A percentile compares a stretch with the other conserved stretches of the same genome.
Conservation (phyloP, 2,888 invertebrate species). For the Flexamia atlantica region DNA sequence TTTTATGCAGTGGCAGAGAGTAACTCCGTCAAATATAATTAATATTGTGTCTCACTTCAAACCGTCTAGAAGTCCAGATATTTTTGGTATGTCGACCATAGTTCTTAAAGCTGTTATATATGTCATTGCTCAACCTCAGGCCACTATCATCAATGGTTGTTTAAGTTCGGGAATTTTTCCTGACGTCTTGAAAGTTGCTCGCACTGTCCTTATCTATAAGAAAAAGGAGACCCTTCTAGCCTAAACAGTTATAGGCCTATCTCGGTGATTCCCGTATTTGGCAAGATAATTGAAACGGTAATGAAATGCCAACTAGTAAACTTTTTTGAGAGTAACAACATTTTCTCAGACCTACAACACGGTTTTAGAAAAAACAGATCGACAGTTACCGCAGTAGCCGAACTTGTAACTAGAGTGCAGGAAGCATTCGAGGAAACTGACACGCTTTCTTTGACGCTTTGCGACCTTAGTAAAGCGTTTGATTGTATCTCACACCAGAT, state of each 20-base stretch:
- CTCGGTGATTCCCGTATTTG: conserved; percentile 46
- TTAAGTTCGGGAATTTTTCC: conserved; percentile 25
- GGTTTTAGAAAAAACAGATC: conserved; percentile 44
- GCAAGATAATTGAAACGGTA: conserved; percentile 24
- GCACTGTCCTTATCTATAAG: conserved; percentile 42
- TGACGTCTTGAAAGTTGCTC: neutral
- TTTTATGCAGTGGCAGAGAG: neutral
- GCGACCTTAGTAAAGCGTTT: conserved; percentile 13
- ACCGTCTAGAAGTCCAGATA: conserved; percentile 7
- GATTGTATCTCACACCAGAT: conserved; percentile 10
- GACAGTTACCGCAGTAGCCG: neutral
- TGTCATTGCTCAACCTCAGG: conserved; percentile 26
- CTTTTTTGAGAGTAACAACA: neutral
- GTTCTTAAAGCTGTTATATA: neutral
- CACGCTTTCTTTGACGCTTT: neutral
- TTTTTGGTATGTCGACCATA: conserved; percentile 19
- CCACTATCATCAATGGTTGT: conserved; percentile 24
- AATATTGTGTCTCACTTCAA: neutral
- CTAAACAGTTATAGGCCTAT: conserved; percentile 45
- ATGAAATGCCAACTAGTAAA: conserved; percentile 33
- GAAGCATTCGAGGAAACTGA: neutral
- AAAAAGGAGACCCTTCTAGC: conserved; percentile 46
- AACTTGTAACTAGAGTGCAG: neutral
- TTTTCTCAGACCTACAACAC: conserved; percentile 31
- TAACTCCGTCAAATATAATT: neutral